Evolutionary conservation across 2,888 invertebrate species (phyloP).

Genomic region (Pyrrhosoma nymphula): DNA sequence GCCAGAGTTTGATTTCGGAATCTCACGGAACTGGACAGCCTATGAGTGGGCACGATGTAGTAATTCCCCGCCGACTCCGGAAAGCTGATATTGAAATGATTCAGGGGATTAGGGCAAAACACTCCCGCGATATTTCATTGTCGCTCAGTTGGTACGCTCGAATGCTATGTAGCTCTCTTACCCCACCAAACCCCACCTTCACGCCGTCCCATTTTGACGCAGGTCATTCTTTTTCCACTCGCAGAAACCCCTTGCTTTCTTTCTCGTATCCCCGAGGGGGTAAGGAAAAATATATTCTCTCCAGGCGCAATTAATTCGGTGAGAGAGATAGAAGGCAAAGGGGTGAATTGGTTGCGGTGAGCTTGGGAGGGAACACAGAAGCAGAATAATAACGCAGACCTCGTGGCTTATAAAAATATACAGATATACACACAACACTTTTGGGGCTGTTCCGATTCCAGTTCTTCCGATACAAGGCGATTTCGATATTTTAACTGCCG

Average conservation of each 20-base stretch:
- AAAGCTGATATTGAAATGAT: not conserved
- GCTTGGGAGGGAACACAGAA: not conserved
- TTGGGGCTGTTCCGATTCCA: no score
- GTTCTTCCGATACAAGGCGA: no score
- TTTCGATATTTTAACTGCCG: no score
- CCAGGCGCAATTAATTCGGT: constrained; percentile 28
- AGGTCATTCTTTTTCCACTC: not conserved
- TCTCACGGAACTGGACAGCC: not conserved
- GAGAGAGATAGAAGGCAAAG: not conserved
- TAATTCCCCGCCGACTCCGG: not conserved
- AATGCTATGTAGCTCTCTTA: not conserved
- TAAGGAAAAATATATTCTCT: not conserved
- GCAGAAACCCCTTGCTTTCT: not conserved
- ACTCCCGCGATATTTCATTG: not conserved
- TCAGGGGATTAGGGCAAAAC: not conserved
- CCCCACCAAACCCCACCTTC: not conserved
- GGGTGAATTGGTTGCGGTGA: not conserved
- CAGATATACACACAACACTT: no score
- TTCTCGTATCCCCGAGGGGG: not conserved
- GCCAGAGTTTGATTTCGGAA: not conserved
- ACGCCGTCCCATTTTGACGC: not conserved
- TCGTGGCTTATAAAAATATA: not conserved
- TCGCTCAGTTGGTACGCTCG: not conserved
- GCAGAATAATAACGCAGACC: not conserved
- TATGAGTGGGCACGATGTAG: not conserved